Percentiles rank a stretch among this genome's conserved stretches.
These are phyloP conservation scores for Montipora capitata DNA, from an alignment of 92 coral and sea anemone genomes.

Conservation along the genomic window DNA sequence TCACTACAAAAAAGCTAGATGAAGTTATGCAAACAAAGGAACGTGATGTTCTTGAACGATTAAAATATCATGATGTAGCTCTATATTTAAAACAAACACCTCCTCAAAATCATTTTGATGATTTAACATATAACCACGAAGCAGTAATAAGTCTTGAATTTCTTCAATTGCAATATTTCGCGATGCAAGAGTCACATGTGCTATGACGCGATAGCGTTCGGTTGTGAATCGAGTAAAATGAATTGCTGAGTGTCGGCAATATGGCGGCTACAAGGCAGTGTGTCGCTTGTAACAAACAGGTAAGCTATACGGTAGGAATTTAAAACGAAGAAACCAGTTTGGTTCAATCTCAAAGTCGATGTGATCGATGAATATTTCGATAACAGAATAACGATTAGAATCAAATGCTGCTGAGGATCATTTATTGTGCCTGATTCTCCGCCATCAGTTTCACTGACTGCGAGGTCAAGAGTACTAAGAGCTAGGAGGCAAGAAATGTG, in stretches of 20 bases:
- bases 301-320: conserved; percentile 19
- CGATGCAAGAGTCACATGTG: conserved; percentile 23
- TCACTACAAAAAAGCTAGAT: not conserved
- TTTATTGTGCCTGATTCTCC: not conserved
- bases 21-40: conserved; percentile 33
- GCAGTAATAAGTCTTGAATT: not conserved
- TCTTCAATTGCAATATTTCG: conserved; percentile 5
- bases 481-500: not conserved
- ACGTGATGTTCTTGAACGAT: conserved; percentile 25
- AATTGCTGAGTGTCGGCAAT: not conserved
- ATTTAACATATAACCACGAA: too few species aligned
- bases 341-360: not conserved
- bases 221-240: not conserved
- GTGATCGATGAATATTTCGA: not conserved
- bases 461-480: conserved; percentile 14
- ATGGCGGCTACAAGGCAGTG: conserved; percentile 45
- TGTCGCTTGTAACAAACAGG: conserved; percentile 71
- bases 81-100: not conserved
- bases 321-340: not conserved
- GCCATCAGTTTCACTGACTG: not conserved
- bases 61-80: not conserved
- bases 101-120: not conserved
- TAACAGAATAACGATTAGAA: not conserved
- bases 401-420: not conserved
- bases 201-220: conserved; percentile 13